These are phyloP conservation scores for Dryobotodes eremita DNA, from an alignment of 2,888 invertebrate genomes.

Conservation along the genomic window DNA sequence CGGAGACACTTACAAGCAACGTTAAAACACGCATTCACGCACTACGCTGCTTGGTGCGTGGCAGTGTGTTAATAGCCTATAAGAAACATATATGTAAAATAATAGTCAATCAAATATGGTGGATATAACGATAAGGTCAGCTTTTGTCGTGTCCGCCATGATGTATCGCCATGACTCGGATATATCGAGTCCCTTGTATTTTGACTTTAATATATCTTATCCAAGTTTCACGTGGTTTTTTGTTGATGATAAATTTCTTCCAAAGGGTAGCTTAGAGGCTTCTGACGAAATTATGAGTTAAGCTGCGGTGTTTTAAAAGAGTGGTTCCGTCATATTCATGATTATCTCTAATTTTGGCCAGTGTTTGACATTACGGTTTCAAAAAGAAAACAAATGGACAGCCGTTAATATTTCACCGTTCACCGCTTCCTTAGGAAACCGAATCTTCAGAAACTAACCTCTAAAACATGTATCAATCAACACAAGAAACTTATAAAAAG, in stretches of 20 bases:
- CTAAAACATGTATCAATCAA: neutral
- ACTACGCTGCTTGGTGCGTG: too few species aligned
- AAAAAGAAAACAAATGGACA: too few species aligned
- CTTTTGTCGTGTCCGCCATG: constrained; percentile 26
- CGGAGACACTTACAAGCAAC: too few species aligned
- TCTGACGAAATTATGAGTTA: neutral
- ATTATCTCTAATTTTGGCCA: neutral
- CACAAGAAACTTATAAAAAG: neutral
- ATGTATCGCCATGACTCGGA: constrained; percentile 35
- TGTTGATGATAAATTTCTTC: neutral
- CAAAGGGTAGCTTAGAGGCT: neutral
- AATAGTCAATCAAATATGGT: constrained; percentile 7
- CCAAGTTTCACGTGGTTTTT: neutral
- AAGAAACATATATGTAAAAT: too few species aligned
- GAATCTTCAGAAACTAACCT: neutral
- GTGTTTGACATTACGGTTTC: neutral
- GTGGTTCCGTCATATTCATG: neutral
- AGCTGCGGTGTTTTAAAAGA: neutral
- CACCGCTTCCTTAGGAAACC: neutral
- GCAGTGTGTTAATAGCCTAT: too few species aligned
- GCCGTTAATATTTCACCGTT: neutral
- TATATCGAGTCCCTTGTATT: constrained; percentile 14
- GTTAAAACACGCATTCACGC: too few species aligned
- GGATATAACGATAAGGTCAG: neutral
- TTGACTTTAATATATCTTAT: neutral